A percentile compares a stretch with the other conserved stretches of the same genome.
phyloP scores from a whole-genome alignment of 2,113 vertebrate species.

The Platysternon megacephalum region DNA sequence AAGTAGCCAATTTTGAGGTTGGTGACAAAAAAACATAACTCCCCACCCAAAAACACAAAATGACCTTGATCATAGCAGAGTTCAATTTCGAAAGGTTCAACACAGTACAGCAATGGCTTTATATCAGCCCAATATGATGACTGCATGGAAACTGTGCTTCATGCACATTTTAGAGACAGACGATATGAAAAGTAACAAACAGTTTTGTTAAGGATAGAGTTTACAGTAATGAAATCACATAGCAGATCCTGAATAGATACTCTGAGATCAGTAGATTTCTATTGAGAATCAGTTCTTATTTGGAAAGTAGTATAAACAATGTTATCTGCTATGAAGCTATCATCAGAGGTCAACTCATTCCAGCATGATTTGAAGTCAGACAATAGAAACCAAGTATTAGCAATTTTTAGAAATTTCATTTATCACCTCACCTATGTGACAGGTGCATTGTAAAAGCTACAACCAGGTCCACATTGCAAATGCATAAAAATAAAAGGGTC shows the following conservation, averaged over 20 bases:
- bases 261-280: neutral
- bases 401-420: neutral
- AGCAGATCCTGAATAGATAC: neutral
- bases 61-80: neutral
- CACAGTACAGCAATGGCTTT: neutral
- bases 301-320: conserved; percentile 1
- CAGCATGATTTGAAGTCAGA: neutral
- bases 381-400: neutral
- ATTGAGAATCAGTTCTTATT: neutral
- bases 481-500: neutral
- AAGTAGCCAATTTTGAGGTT: conserved; percentile 5
- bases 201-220: conserved; percentile 13
- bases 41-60: neutral
- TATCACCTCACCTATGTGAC: neutral
- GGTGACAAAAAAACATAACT: neutral
- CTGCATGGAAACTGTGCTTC: neutral
- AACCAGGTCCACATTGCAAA: neutral
- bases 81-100: neutral
- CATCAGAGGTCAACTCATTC: neutral
- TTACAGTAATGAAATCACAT: neutral
- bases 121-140: neutral
- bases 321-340: neutral
- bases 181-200: neutral
- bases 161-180: neutral
- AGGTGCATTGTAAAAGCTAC: neutral